Percentiles rank a stretch among this genome's conserved stretches.
Conservation (phyloP, 2,113 vertebrate genomes). For the Melierax canorus region DNA sequence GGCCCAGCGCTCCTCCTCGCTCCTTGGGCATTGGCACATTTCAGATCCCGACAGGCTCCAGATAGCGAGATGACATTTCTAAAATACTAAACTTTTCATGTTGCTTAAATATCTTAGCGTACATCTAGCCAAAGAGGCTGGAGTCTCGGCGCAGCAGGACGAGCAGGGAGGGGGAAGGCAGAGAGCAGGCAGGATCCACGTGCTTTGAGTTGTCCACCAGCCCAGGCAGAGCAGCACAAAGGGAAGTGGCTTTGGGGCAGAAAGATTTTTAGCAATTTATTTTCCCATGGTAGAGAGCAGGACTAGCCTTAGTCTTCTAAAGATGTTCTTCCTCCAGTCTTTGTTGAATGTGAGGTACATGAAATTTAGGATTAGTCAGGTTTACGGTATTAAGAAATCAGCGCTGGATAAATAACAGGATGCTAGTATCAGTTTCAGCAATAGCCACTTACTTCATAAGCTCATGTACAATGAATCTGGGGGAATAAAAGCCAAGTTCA, state of each 20-base stretch:
- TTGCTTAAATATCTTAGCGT: background rate
- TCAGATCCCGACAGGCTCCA: background rate
- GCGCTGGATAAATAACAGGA: background rate
- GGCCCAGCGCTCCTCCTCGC: background rate
- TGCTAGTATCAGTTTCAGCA: background rate
- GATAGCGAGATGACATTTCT: background rate
- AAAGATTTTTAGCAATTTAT: background rate
- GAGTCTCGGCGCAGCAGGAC: fast-evolving
- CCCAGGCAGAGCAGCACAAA: background rate
- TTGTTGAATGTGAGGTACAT: fast-evolving
- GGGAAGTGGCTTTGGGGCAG: background rate
- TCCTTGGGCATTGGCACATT: fast-evolving
- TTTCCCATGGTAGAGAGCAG: background rate
- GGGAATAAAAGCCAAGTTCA: background rate
- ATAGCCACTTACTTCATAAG: background rate
- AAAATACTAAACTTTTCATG: background rate
- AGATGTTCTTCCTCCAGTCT: background rate
- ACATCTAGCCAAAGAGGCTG: background rate
- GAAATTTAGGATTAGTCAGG: background rate
- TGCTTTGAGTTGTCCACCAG: no score
- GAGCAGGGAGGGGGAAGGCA: background rate
- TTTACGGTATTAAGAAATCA: background rate
- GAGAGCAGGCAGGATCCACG: fast-evolving
- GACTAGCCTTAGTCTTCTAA: background rate
- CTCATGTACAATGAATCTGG: background rate